Percentiles rank a stretch among this genome's conserved stretches.
Conservation (phyloP, 2,797 vertebrate species). For the Mormyrops attenuatus region DNA sequence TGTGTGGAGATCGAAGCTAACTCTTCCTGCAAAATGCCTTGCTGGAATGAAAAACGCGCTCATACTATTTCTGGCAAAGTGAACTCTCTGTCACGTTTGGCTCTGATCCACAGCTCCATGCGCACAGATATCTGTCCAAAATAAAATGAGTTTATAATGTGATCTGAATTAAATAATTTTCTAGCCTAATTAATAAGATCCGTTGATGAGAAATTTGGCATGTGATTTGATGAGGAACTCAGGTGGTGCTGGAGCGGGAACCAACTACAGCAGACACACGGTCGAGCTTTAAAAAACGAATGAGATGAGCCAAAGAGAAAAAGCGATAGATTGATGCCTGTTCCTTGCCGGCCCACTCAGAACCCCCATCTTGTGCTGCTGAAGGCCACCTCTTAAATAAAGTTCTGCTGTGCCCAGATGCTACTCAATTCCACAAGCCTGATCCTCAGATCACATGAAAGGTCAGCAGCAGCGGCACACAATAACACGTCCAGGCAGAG, state of each 20-base stretch:
- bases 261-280: not conserved
- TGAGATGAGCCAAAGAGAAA: not conserved
- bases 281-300: not conserved
- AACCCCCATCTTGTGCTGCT: not conserved
- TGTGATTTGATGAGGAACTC: not conserved
- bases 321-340: not conserved
- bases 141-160: not conserved
- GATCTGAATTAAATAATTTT: not conserved
- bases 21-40: not conserved
- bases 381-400: not conserved
- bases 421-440: not conserved
- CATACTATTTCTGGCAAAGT: not conserved
- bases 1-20: not conserved
- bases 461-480: not conserved
- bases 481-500: not conserved
- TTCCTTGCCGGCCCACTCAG: not conserved
- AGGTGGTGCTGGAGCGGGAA: not conserved
- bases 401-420: not conserved
- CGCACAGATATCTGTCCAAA: not conserved
- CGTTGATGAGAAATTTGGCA: not conserved
- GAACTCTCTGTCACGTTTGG: not conserved
- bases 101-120: not conserved
- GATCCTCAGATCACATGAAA: not conserved
- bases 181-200: not conserved
- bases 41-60: not conserved